phyloP scores from a whole-genome alignment of 1,140 invertebrate species.

The Trachelipus rathkii region DNA sequence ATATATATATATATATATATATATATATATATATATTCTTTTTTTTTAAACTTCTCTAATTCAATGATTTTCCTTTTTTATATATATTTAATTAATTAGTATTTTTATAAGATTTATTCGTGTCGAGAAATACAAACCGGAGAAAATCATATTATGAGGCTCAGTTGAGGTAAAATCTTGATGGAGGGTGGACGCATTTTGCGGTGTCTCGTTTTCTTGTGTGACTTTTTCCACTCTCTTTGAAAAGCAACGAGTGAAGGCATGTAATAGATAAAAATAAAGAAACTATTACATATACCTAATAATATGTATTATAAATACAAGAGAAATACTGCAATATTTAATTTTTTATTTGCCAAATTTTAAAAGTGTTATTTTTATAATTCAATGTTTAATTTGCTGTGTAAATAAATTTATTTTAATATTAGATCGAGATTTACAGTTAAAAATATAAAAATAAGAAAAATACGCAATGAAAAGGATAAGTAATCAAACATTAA shows the following conservation, averaged over 20 bases:
- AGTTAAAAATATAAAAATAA: background rate
- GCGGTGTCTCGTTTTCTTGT: background rate
- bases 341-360: background rate
- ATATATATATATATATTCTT: background rate
- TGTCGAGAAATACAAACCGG: background rate
- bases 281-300: background rate
- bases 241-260: background rate
- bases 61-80: background rate
- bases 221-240: background rate
- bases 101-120: background rate
- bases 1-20: conserved; percentile 15
- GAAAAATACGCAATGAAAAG: background rate
- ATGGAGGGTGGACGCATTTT: background rate
- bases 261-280: background rate
- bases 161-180: conserved; percentile 4
- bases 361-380: background rate
- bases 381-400: background rate
- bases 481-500: background rate
- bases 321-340: background rate
- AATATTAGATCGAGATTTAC: background rate
- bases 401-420: background rate
- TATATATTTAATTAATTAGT: background rate
- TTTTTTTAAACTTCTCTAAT: background rate
- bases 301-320: background rate
- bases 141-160: background rate